phyloP scores from a whole-genome alignment of 1,140 invertebrate genomes.

The Drosophila eugracilis region DNA sequence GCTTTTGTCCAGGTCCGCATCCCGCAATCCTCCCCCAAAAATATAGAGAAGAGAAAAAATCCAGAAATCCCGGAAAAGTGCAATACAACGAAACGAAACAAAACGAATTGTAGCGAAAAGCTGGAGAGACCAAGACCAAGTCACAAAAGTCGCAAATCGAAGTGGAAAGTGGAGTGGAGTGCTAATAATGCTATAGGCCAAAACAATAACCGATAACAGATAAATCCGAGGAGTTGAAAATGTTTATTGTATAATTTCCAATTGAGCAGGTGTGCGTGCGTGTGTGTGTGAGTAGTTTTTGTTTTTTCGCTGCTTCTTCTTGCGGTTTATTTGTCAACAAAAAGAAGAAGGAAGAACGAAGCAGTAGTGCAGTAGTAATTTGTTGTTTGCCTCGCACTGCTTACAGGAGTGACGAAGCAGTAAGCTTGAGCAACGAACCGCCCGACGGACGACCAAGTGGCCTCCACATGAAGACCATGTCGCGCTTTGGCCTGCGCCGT shows the following conservation, averaged over 20 bases:
- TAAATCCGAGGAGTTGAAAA: slow-evolving; percentile 45
- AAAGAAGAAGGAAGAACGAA: slow-evolving; percentile 25
- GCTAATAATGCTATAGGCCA: slow-evolving; percentile 57
- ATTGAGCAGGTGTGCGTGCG: slow-evolving; percentile 26
- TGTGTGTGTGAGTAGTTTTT: slow-evolving; percentile 55
- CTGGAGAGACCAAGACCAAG: not conserved
- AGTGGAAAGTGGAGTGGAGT: slow-evolving; percentile 20
- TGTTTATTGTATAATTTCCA: slow-evolving; percentile 75
- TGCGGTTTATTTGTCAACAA: slow-evolving; percentile 69
- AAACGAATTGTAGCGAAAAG: not conserved
- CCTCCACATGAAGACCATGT: slow-evolving; percentile 76
- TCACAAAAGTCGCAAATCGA: not conserved
- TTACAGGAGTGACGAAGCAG: slow-evolving; percentile 33
- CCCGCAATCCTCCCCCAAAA: too few species aligned
- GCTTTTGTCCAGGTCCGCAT: not conserved
- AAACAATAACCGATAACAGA: slow-evolving; percentile 33
- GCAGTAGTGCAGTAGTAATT: not conserved
- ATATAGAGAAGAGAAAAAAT: not conserved
- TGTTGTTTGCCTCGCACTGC: slow-evolving; percentile 13
- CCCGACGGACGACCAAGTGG: slow-evolving; percentile 23
- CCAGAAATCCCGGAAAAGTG: slow-evolving; percentile 20
- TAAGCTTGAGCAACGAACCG: slow-evolving; percentile 46
- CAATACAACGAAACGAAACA: slow-evolving; percentile 20
- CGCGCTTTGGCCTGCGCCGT: slow-evolving; percentile 80
- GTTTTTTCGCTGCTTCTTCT: slow-evolving; percentile 52